Percentiles rank a stretch among this genome's conserved stretches.
Conservation (phyloP, 2,113 vertebrate species). For the Chaetodon trifascialis region DNA sequence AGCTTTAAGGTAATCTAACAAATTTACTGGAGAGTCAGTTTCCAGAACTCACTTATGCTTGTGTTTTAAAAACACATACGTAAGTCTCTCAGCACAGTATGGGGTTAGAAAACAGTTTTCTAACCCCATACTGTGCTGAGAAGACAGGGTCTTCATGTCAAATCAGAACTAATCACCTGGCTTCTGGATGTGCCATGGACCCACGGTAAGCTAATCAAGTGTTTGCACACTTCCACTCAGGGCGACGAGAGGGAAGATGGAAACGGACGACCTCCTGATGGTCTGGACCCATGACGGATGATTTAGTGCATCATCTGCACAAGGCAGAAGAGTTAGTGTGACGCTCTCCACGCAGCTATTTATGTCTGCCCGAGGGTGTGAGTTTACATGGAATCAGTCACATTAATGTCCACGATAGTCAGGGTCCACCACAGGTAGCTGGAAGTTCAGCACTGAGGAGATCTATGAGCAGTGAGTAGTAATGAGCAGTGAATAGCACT, state of each 20-base stretch:
- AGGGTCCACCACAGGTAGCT: neutral
- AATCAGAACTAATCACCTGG: conserved; percentile 52
- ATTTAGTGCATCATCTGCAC: neutral
- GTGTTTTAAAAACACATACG: conserved; percentile 23
- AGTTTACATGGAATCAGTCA: neutral
- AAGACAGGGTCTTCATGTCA: conserved; percentile 18
- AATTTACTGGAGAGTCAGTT: neutral
- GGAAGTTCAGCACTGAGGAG: neutral
- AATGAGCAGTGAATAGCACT: neutral
- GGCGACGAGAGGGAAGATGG: neutral
- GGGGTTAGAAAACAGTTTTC: neutral
- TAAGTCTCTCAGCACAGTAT: too few relatives aligned
- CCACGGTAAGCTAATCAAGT: conserved; percentile 51
- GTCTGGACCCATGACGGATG: conserved; percentile 19
- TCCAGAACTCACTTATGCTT: neutral
- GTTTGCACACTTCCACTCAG: conserved; percentile 44
- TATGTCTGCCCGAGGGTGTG: neutral
- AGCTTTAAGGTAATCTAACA: neutral
- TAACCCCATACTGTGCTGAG: conserved; percentile 34
- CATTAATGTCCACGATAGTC: neutral
- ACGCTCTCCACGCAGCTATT: neutral
- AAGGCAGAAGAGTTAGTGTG: neutral
- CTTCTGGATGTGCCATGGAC: conserved; percentile 28
- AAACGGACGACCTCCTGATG: conserved; percentile 32
- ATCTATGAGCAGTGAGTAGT: neutral